Evolutionary conservation across 2,797 vertebrate species (phyloP).

Genomic region (Tapera naevia): DNA sequence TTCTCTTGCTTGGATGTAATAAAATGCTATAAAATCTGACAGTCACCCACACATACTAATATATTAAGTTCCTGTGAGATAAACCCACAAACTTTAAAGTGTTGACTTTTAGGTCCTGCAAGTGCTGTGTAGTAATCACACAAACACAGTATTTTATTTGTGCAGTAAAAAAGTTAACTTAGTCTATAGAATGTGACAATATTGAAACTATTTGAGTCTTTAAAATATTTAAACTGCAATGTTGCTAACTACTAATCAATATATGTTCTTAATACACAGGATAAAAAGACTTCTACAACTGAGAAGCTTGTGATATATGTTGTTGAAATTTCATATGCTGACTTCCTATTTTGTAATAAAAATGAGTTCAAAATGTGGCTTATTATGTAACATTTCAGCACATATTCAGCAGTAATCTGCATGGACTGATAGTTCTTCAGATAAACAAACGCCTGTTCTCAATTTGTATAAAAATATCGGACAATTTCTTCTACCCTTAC

Average conservation of each 20-base stretch:
- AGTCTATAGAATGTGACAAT: not conserved
- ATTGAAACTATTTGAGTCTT: not conserved
- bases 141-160: not conserved
- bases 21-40: constrained; percentile 5
- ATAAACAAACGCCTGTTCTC: not conserved
- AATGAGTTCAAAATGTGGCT: not conserved
- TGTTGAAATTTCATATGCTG: not conserved
- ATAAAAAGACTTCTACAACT: not conserved
- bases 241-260: not conserved
- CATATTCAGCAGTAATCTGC: not conserved
- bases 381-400: not conserved
- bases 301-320: not conserved
- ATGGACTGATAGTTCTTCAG: not conserved
- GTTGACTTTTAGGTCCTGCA: not conserved
- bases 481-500: not conserved
- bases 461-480: not conserved
- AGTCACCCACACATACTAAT: not conserved
- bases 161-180: not conserved
- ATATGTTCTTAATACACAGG: not conserved
- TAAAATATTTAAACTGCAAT: not conserved
- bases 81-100: not conserved
- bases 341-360: not conserved
- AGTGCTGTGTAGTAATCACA: not conserved
- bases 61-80: not conserved
- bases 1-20: not conserved